These are phyloP conservation scores for Orchestia grillus DNA, from an alignment of 1,140 invertebrate species.

Conservation along the genomic window DNA sequence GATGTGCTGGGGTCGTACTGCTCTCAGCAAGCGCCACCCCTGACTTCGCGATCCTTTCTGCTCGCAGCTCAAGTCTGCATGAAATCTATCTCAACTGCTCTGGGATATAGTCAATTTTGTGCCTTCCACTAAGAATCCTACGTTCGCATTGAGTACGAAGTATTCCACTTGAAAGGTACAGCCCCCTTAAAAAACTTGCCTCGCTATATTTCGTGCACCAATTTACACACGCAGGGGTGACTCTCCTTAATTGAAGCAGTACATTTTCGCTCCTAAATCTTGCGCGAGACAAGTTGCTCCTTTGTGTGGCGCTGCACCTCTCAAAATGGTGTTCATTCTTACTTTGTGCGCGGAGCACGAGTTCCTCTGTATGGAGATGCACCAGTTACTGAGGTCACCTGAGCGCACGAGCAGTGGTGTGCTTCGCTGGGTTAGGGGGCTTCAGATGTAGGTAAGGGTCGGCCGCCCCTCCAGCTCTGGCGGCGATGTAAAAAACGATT, in stretches of 20 bases:
- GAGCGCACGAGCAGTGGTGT: background rate
- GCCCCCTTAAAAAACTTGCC: background rate
- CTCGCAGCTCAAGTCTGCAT: too few species aligned
- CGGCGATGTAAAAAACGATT: background rate
- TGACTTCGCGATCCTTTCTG: too few species aligned
- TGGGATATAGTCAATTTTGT: background rate
- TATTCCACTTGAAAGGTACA: background rate
- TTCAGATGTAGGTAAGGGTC: background rate
- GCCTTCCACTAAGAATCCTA: background rate
- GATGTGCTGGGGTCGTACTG: too few species aligned
- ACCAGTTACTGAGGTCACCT: background rate
- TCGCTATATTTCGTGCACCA: background rate
- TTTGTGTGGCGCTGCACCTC: background rate
- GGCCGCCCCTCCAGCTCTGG: background rate
- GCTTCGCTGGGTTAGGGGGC: background rate
- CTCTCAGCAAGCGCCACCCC: too few species aligned
- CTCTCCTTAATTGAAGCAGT: background rate
- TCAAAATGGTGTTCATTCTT: background rate
- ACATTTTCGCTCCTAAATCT: background rate
- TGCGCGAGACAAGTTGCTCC: background rate
- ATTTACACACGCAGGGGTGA: background rate
- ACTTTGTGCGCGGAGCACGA: background rate
- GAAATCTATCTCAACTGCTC: too few species aligned
- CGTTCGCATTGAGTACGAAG: background rate
- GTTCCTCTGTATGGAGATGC: background rate